Base-by-base conservation (phyloP, 2,888 invertebrate species). In the Nebria salina region DNA sequence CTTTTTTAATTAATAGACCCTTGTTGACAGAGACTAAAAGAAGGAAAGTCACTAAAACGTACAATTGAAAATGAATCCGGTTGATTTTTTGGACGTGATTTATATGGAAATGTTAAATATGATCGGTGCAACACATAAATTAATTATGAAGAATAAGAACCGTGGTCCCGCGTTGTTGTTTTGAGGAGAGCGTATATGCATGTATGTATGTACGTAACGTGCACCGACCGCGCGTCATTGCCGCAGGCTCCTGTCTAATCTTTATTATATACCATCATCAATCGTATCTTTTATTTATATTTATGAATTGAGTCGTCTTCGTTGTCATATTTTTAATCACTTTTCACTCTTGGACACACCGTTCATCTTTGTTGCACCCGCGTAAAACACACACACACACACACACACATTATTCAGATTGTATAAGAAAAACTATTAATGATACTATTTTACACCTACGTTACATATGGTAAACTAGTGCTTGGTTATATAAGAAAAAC, bases 301-400 rank as follows among this genome's bases (percentile, higher is more conserved):
- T 76, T 76, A 76, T 76, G 76, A 65, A 76, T 76, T 76, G 76
- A 76, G 76, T 65, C 76, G 65, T 76, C 76, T 76, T 66, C 41
- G 65, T 76, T 76, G 76, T 76, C 76, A 76, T 65, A 76, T 66
- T 76, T 76, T 76, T 76, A 76, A 76, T 76, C 76, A 76, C 76
- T 76, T 76, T 76, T 76, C 76, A 76, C 76, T 76, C 54, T 75
- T 76, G 41, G 26, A 65, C 25, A 20, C 68, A 68, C 20, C 68
- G 20, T 26, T 15, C 20, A 25, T 68, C 68, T 68, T 6, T 68
- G 20, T 68, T 68, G 26, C 68, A 68, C 20, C 26, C 26, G 20
- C 68, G 13, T 13, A 11, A 20, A 34, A 34, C 34, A 41, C 15
- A 41, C 34, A 34, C 34, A 5, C 34, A 34, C 34, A 65, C n/a